Evolutionary conservation across 2,797 vertebrate species (phyloP), one percentile per base, ranked within the genome.

Genomic region (Eulemur coronatus): DNA sequence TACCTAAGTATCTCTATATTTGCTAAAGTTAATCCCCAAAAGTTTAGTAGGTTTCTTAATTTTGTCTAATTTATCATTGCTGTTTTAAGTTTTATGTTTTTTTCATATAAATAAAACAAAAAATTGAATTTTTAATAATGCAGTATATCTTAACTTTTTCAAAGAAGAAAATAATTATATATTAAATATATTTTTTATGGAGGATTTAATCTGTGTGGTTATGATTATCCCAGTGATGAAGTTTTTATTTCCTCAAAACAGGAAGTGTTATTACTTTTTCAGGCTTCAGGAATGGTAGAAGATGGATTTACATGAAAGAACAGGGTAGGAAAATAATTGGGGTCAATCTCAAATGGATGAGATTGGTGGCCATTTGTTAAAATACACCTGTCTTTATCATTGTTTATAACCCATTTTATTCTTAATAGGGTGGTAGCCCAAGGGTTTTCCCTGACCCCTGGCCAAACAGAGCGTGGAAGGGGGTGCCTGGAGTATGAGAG

Each of bases 61-160:
- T 81, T 76, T 89, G 67, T 73, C 72, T 57, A 73, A 20, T 5
- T 84, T 89, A 65, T 82, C 55, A 67, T 79, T 90, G 57, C 69
- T 70, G 18, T 84, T 94, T 43, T 72, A 55, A 88, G 84, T 95
- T 86, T 94, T 67, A 67, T 67, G 43, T 78, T 92, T 93, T 91
- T 65, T 59, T 28, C 12, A 7, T 84, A 57, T 9, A 79, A 43
- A 38, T 72, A 80, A 75, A 65, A 50, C 26, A n/a, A 73, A 65
- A 59, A 65, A 57, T 5, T 10, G 18, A 86, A 11, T 43, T 81
- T 90, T 91, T 92, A 89, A 55, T 85, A 48, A 94, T 46, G 17
- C 8, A 20, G 4, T 70, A 1, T 76, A 59, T 73, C 91, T 79
- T 75, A 86, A 89, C 69, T 48, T 63, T 79, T 70, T 76, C 50